A percentile compares a stretch with the other conserved stretches of the same genome.
Evolutionary conservation across 2,888 invertebrate genomes (phyloP).

Genomic region (Anagyrus pseudococci): DNA sequence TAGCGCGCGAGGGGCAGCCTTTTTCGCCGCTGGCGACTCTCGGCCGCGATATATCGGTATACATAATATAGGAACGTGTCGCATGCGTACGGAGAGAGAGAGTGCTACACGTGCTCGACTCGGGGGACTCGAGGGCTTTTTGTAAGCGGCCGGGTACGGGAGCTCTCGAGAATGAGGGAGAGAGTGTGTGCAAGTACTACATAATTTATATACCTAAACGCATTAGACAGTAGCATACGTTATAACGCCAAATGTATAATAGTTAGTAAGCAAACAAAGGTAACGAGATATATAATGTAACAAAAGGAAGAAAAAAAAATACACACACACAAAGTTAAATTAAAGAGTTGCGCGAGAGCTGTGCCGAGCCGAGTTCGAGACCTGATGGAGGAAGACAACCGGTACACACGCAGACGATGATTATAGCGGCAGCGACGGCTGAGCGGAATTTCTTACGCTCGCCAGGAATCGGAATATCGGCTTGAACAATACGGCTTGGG

Average conservation of each 20-base stretch:
- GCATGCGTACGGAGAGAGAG: slow-evolving; percentile 44
- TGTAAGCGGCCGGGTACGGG: slow-evolving; percentile 38
- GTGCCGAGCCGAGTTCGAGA: too few species aligned
- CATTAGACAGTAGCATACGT: slow-evolving; percentile 58
- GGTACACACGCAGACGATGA: too few species aligned
- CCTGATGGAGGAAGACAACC: too few species aligned
- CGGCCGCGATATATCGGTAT: slow-evolving; percentile 13
- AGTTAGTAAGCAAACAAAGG: slow-evolving; percentile 47
- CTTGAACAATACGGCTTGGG: too few species aligned
- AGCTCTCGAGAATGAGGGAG: too few species aligned
- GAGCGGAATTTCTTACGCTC: too few species aligned
- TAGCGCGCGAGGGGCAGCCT: too few species aligned
- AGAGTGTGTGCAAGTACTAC: slow-evolving; percentile 45
- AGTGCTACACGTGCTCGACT: too few species aligned
- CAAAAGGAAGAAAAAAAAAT: slow-evolving; percentile 15
- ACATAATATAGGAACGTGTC: slow-evolving; percentile 47
- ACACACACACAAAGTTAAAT: slow-evolving; percentile 21
- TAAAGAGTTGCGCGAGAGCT: too few species aligned
- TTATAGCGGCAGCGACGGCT: too few species aligned
- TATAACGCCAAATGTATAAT: slow-evolving; percentile 62
- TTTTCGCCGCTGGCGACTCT: too few species aligned
- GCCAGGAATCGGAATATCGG: too few species aligned
- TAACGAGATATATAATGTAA: neutral
- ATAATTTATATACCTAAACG: slow-evolving; percentile 56
- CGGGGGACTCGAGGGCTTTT: slow-evolving; percentile 26